phyloP scores from a whole-genome alignment of 2,888 invertebrate species.

The Odontocerum albicorne region DNA sequence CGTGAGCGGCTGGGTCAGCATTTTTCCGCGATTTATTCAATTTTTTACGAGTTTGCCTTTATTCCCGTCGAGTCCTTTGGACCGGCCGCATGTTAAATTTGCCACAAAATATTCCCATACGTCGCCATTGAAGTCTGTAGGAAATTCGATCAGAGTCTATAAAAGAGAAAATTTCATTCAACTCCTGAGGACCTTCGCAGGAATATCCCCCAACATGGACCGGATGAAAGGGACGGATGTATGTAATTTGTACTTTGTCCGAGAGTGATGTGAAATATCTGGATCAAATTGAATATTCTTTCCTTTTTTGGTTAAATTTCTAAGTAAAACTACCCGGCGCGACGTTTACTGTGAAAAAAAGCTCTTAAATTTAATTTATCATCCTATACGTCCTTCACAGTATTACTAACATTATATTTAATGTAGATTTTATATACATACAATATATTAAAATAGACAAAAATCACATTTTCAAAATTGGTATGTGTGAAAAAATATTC shows the following conservation, averaged over 20 bases:
- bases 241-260: background rate
- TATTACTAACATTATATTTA: too few relatives aligned
- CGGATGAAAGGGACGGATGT: background rate
- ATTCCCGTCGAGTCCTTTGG: constrained; percentile 2
- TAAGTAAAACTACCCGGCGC: too few relatives aligned
- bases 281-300: constrained; percentile 1
- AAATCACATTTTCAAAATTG: too few relatives aligned
- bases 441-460: too few relatives aligned
- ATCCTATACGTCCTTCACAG: too few relatives aligned
- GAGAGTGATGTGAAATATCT: background rate
- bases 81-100: constrained; percentile 27
- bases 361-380: background rate
- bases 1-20: constrained; percentile 3
- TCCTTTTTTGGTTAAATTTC: too few relatives aligned
- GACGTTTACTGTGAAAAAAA: too few relatives aligned
- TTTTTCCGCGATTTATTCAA: constrained; percentile 11
- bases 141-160: constrained; percentile 28
- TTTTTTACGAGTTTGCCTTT: constrained; percentile 4
- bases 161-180: constrained; percentile 14
- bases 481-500: too few relatives aligned
- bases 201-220: background rate
- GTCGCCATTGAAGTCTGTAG: constrained; percentile 15
- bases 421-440: too few relatives aligned
- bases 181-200: background rate
- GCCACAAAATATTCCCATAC: constrained; percentile 31